Evolutionary conservation across 2,113 vertebrate genomes (phyloP).

Genomic region (Strigops habroptila): DNA sequence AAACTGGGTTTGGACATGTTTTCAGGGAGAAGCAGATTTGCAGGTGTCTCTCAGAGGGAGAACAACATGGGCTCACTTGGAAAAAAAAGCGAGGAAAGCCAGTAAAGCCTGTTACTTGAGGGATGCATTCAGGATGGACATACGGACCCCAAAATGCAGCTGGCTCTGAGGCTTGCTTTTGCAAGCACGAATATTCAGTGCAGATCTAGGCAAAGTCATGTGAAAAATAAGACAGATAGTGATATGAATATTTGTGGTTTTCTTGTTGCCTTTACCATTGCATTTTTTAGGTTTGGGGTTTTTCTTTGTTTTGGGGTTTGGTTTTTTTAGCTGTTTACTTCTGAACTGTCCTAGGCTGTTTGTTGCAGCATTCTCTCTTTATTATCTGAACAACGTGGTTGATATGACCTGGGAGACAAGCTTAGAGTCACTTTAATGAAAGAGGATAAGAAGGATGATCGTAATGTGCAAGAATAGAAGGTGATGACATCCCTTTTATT

Average conservation of each 20-base stretch:
- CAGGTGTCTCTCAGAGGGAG: neutral
- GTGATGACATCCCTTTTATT: neutral
- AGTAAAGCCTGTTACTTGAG: neutral
- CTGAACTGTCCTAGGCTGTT: neutral
- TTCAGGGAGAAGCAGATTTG: neutral
- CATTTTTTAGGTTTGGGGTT: neutral
- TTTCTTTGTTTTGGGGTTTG: neutral
- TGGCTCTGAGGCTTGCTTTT: neutral
- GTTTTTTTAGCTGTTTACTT: neutral
- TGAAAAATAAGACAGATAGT: neutral
- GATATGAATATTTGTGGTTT: neutral
- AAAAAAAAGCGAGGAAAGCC: neutral
- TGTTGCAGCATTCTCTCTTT: neutral
- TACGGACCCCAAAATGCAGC: fast-evolving
- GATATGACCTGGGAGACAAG: neutral
- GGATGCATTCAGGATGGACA: neutral
- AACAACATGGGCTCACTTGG: neutral
- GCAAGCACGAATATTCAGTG: neutral
- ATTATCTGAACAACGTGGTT: neutral
- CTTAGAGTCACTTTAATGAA: neutral
- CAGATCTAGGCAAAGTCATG: neutral
- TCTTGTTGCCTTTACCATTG: neutral
- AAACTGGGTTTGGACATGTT: neutral
- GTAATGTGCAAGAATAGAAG: neutral
- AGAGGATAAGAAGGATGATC: neutral